Base-by-base conservation (phyloP, 2,888 invertebrate genomes). In the Phoenoteleia sp. region DNA sequence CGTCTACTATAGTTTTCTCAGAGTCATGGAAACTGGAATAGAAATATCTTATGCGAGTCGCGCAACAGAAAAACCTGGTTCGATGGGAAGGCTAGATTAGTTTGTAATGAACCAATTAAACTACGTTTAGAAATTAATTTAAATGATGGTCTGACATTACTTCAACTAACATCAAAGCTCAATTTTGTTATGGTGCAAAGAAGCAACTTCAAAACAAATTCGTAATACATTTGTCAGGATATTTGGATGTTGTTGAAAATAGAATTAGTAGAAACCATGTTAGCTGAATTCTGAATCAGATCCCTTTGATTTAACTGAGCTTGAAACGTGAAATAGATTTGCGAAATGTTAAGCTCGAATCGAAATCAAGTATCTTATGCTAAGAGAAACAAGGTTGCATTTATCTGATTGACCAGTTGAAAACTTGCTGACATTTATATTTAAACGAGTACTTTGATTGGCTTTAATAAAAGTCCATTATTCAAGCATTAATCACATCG, bases 1-100 rank as follows among this genome's bases (percentile, higher is more conserved):
- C 42, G 39, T 39, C 52, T 29, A 64, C 74, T 75, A 27, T 25
- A 17, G 49, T 54, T 49, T 72, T 72, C 72, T 60, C 49, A 52
- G 71, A 56, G 47, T 21, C 23, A 21, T 36, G 58, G 33, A 47
- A 72, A 49, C 60, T 49, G 36, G 60, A 60, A 62, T 60, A 25
- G 17, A 72, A 47, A 33, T 33, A 15, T n/a, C 45, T 39, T 39
- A 5, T 13, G 25, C 60, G 33, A 75, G 42, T 64, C 25, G 13
- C 27, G 4, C 36, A n/a, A n/a, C 13, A 21, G 60, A 62, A 52
- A 49, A 54, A 29, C 5, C 39, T 54, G 25, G 33, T 33, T 52
- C 23, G 25, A 23, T 19, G 49, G 15, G n/a, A 67, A 9, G 15
- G 9, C 23, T n/a, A 19, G 25, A 54, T 82, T 76, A 45, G 45